phyloP scores from a whole-genome alignment of 92 coral and sea anemone genomes.

The Palythoa heliodiscus region DNA sequence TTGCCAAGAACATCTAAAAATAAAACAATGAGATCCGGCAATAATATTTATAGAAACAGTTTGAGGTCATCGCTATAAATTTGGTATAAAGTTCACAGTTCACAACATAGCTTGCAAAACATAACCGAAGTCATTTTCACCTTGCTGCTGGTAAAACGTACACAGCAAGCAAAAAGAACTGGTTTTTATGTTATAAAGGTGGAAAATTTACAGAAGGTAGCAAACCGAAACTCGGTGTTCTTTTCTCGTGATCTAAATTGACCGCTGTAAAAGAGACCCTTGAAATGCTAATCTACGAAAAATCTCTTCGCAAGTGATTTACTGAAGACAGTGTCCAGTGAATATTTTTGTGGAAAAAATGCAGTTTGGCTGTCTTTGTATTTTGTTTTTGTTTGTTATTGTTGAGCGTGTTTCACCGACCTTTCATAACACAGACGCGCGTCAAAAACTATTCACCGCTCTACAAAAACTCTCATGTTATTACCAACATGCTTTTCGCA shows the following conservation, averaged over 20 bases:
- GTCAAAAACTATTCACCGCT: slow-evolving; percentile 22
- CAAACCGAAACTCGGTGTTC: not conserved
- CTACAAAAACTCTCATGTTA: slow-evolving; percentile 55
- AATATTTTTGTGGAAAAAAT: not conserved
- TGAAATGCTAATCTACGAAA: slow-evolving; percentile 5
- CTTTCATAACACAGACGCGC: not conserved
- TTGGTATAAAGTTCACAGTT: not conserved
- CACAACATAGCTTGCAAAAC: not conserved
- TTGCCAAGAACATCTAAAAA: slow-evolving; percentile 25
- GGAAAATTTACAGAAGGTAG: not conserved
- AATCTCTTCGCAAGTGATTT: not conserved
- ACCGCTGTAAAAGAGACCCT: not conserved
- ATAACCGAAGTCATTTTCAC: not conserved
- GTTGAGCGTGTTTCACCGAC: not conserved
- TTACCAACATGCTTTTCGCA: slow-evolving; percentile 51
- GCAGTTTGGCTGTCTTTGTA: slow-evolving; percentile 1
- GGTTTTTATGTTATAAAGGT: not conserved
- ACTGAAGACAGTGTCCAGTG: not conserved
- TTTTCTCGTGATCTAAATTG: not conserved
- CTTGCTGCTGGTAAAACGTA: not conserved
- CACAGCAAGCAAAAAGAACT: not conserved
- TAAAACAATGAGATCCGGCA: slow-evolving; percentile 37
- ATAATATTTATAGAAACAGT: slow-evolving; percentile 18
- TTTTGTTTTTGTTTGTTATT: not conserved
- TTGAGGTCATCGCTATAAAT: slow-evolving; percentile 9